Conservation (phyloP, 2,797 vertebrate species). For the Diplodus sargus region DNA sequence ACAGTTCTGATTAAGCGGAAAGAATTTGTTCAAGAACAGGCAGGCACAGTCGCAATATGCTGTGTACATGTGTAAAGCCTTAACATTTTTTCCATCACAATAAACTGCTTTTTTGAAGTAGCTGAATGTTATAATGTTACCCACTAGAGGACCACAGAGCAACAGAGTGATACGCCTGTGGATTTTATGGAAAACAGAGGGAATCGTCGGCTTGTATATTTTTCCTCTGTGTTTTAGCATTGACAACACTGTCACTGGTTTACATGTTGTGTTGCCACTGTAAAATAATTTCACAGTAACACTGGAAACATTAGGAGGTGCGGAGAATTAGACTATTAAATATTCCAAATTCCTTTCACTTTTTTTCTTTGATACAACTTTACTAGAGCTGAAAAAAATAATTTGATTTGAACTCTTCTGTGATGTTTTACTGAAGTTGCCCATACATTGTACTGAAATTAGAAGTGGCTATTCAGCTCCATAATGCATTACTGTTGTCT, state of each 20-base stretch:
- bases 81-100: conserved; percentile 23
- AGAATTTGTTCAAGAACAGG: conserved; percentile 24
- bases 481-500: neutral
- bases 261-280: neutral
- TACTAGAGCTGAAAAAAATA: neutral
- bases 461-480: neutral
- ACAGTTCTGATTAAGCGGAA: conserved; percentile 23
- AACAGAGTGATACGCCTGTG: neutral
- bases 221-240: neutral
- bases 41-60: neutral
- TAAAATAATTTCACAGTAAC: neutral
- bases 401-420: neutral
- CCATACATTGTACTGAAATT: neutral
- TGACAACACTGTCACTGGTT: neutral
- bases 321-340: neutral
- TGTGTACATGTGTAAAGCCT: conserved; percentile 28
- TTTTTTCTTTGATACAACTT: neutral
- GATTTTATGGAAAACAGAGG: conserved; percentile 16
- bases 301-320: neutral
- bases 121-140: conserved; percentile 14
- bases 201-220: neutral
- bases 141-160: conserved; percentile 7
- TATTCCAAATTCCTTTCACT: neutral
- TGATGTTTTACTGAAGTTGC: neutral
- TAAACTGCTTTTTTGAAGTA: neutral